Evolutionary conservation across 2,888 invertebrate genomes (phyloP).

Genomic region (Hedychridium roseum): DNA sequence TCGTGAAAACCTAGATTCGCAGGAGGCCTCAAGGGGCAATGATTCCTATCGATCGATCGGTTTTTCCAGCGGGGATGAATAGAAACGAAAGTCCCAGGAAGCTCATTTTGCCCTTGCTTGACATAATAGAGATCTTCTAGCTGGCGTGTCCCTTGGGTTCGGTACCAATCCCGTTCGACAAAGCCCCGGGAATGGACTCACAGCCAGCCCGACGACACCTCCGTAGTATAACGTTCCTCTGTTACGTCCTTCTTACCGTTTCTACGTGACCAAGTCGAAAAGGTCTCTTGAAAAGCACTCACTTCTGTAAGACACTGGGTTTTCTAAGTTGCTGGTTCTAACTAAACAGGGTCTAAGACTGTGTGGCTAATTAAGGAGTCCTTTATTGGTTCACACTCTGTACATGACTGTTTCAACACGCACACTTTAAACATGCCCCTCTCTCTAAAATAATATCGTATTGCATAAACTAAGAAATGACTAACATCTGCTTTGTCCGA

Average conservation of each 20-base stretch:
- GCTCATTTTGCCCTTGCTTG: conserved; percentile 42
- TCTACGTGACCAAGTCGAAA: conserved; percentile 23
- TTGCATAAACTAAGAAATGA: no score
- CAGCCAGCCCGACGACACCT: conserved; percentile 35
- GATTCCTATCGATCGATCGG: conserved; percentile 36
- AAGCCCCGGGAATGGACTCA: conserved; percentile 43
- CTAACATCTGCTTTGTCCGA: no score
- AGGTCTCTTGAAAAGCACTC: conserved; percentile 15
- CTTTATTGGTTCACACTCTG: no score
- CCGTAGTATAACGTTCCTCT: conserved; percentile 14
- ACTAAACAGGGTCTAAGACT: no score
- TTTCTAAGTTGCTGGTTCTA: no score
- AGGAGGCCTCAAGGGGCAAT: conserved; percentile 21
- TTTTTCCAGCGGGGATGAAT: conserved; percentile 30
- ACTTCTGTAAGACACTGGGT: no score
- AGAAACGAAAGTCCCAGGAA: conserved; percentile 40
- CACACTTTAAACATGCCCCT: no score
- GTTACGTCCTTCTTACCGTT: conserved; percentile 27
- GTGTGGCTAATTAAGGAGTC: no score
- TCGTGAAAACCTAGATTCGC: conserved; percentile 17
- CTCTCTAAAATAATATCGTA: no score
- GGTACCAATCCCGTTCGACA: conserved; percentile 46
- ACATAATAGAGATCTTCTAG: conserved; percentile 47
- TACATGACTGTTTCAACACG: no score
- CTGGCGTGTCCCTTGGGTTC: conserved; percentile 41